Evolutionary conservation across 2,113 vertebrate species (phyloP).

Genomic region (Tonatia bakeri): DNA sequence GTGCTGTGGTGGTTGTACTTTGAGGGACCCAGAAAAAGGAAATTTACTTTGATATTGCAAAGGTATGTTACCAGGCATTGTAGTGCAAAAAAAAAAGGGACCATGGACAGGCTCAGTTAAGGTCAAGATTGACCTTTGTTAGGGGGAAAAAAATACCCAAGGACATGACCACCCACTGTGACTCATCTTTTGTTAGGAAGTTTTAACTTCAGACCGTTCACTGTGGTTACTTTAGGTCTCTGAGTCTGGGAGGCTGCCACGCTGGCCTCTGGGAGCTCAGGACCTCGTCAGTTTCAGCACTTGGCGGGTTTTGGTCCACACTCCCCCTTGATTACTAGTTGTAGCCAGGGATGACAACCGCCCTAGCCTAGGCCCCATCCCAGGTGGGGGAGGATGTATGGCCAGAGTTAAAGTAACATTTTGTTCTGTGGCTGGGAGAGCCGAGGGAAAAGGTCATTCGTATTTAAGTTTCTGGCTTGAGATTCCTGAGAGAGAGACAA

Average conservation of each 20-base stretch:
- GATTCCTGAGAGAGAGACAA: not conserved
- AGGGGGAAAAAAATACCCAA: not conserved
- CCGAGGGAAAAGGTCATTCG: not conserved
- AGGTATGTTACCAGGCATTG: not conserved
- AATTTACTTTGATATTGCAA: not conserved
- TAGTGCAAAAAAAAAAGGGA: not conserved
- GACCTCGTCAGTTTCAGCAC: not conserved
- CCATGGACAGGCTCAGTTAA: not conserved
- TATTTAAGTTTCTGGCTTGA: not conserved
- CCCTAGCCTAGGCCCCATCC: not conserved
- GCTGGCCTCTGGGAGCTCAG: not conserved
- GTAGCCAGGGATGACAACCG: not conserved
- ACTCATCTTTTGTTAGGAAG: not conserved
- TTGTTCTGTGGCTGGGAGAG: not conserved
- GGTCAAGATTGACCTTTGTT: not conserved
- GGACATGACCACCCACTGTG: not conserved
- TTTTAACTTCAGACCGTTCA: not conserved
- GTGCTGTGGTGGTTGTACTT: not conserved
- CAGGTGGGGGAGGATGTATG: not conserved
- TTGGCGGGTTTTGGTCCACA: not conserved
- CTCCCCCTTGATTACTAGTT: not conserved
- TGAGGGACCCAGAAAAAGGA: not conserved
- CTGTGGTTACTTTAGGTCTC: not conserved
- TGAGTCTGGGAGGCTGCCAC: not conserved
- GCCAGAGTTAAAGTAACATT: slow-evolving; percentile 1